Evolutionary conservation across 2,888 invertebrate genomes (phyloP), one percentile per base, ranked within the genome.

Genomic region (Dioctria rufipes): DNA sequence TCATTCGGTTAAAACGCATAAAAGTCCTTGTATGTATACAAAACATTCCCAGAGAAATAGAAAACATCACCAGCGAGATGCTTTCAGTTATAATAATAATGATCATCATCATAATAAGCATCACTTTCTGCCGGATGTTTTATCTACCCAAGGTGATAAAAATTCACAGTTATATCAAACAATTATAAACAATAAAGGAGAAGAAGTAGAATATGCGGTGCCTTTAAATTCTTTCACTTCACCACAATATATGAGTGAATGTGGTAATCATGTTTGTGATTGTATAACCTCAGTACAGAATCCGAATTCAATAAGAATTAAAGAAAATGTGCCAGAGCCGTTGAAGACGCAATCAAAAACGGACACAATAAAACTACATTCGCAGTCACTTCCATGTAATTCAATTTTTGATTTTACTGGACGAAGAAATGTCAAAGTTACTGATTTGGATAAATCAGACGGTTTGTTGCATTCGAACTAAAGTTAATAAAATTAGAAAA

Each of bases 121-220:
- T 0, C 37, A 42, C 43, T 13, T 4, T 54, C n/a, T 71, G n/a
- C 71, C 71, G 8, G 71, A 71, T 9, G 71, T 71, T 54, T 51
- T 71, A 51, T 25, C 40, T 4, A 37, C 8, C 3, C n/a, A 58
- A 60, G n/a, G 9, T 3, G 42, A 25, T 3, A 42, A 8, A 5
- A 67, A 13, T 42, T 81, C 83, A 9, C 83, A 83, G 6, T 81
- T 82, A 0, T 85, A 85, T 81, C 85, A 85, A 78, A 84, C 81
- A 11, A 83, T 85, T 5, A 83, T 85, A 5, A 85, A 85, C 80
- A 84, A 83, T 73, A 84, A 85, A 65, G 85, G 85, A 40, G 85
- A 85, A 25, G 81, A 83, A 9, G 85, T 85, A 0, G 85, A 85
- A 43, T 85, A 85, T 81, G 85, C 85, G 37, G 54, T 85, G 58